Evolutionary conservation across 92 coral and sea anemone species (phyloP).

Genomic region (Actinernus sp.): DNA sequence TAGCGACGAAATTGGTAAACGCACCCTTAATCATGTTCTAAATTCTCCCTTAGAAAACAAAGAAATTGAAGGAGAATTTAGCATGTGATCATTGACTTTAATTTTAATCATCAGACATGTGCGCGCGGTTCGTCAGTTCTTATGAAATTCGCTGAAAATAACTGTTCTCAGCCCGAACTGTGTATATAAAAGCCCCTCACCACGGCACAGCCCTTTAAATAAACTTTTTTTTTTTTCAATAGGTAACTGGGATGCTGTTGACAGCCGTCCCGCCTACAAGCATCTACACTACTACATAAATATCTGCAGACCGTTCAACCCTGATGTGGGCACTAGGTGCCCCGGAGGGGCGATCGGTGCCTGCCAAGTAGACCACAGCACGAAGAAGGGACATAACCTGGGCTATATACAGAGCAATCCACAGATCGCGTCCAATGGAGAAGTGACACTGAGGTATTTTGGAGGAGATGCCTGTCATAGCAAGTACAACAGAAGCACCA

Average conservation of each 20-base stretch:
- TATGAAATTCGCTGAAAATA: too few species aligned
- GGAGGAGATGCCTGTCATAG: conserved; percentile 89
- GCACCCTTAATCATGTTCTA: too few species aligned
- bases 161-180: too few species aligned
- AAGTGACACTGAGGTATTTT: conserved; percentile 71
- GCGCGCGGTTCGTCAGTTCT: too few species aligned
- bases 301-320: conserved; percentile 77
- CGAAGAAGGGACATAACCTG: conserved; percentile 60
- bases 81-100: too few species aligned
- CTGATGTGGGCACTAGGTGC: conserved; percentile 36
- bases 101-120: too few species aligned
- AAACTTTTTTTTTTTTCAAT: background rate
- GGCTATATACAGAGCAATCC: conserved; percentile 86
- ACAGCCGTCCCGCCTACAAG: conserved; percentile 61
- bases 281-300: conserved; percentile 93
- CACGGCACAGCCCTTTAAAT: background rate
- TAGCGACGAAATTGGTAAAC: too few species aligned
- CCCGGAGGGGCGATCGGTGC: conserved; percentile 82
- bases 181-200: background rate
- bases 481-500: conserved; percentile 79
- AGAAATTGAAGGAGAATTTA: too few species aligned
- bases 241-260: conserved; percentile 99
- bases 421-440: conserved; percentile 36
- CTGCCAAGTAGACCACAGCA: conserved; percentile 81
- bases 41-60: too few species aligned